Percentiles rank a stretch among this genome's conserved stretches.
These are phyloP conservation scores for Pimpla rufipes DNA, from an alignment of 2,888 invertebrate genomes.

Conservation along the genomic window DNA sequence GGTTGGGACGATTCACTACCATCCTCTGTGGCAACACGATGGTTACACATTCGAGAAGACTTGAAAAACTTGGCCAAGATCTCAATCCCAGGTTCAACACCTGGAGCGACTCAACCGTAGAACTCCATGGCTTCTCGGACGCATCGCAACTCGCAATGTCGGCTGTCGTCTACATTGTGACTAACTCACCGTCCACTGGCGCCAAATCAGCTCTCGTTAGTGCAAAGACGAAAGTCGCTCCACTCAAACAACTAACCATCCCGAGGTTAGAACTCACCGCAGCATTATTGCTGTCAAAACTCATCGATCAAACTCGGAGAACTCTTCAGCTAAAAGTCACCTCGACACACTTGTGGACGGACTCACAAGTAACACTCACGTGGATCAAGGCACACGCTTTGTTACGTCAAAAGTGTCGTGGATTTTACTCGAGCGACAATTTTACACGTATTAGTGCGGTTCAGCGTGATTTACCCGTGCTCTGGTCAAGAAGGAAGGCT, in stretches of 20 bases:
- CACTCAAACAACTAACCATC: constrained; percentile 59
- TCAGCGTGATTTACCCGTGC: too few relatives aligned
- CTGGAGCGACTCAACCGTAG: background rate
- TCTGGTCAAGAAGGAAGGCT: too few relatives aligned
- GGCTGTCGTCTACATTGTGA: constrained; percentile 29
- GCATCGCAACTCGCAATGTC: constrained; percentile 37
- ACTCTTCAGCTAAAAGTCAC: background rate
- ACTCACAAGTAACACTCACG: constrained; percentile 72
- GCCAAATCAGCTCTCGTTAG: constrained; percentile 25
- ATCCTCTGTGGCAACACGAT: too few relatives aligned
- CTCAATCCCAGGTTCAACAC: constrained; percentile 49
- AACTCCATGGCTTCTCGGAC: constrained; percentile 50
- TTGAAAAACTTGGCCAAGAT: constrained; percentile 20
- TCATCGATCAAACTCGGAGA: constrained; percentile 25
- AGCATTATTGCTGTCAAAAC: constrained; percentile 49
- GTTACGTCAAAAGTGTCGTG: too few relatives aligned
- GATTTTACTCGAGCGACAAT: too few relatives aligned
- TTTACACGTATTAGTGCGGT: too few relatives aligned
- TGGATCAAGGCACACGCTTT: constrained; percentile 70
- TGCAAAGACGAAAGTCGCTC: constrained; percentile 58
- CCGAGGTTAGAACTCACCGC: too few relatives aligned
- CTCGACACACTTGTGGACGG: constrained; percentile 66
- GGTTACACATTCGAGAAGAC: background rate
- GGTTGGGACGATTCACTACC: constrained; percentile 60
- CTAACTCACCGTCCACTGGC: constrained; percentile 8